phyloP scores from a whole-genome alignment of 2,797 vertebrate genomes.

The Percopsis omiscomaycus region DNA sequence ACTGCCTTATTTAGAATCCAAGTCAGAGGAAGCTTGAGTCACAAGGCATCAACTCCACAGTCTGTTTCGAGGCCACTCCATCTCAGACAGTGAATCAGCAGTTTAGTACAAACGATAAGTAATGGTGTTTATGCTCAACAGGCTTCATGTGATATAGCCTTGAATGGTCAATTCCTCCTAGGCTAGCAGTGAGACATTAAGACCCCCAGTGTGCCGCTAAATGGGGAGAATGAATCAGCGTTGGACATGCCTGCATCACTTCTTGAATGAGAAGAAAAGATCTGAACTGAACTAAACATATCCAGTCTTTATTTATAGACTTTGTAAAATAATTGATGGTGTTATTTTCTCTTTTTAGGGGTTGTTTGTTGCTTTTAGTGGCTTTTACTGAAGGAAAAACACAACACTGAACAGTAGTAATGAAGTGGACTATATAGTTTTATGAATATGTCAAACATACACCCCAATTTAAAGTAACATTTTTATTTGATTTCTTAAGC shows the following conservation, averaged over 20 bases:
- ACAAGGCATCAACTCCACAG: slow-evolving; percentile 39
- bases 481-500: neutral
- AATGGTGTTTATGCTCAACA: slow-evolving; percentile 44
- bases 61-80: slow-evolving; percentile 29
- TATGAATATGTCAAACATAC: neutral
- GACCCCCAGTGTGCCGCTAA: slow-evolving; percentile 40
- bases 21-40: slow-evolving; percentile 54
- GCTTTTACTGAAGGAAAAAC: too few relatives aligned
- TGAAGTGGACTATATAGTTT: neutral
- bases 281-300: slow-evolving; percentile 12
- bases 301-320: neutral
- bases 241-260: slow-evolving; percentile 26
- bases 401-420: neutral
- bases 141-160: slow-evolving; percentile 42
- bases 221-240: slow-evolving; percentile 54
- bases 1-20: slow-evolving; percentile 70
- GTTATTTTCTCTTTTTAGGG: neutral
- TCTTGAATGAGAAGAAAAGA: slow-evolving; percentile 23
- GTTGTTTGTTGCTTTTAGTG: too few relatives aligned
- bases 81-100: slow-evolving; percentile 65
- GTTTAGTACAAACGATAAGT: slow-evolving; percentile 40
- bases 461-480: neutral
- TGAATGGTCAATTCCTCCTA: slow-evolving; percentile 58
- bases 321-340: neutral
- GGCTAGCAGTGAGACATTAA: slow-evolving; percentile 45